A percentile compares a stretch with the other conserved stretches of the same genome.
These are phyloP conservation scores for Drosophila littoralis DNA, from an alignment of 1,140 invertebrate species.

Conservation along the genomic window DNA sequence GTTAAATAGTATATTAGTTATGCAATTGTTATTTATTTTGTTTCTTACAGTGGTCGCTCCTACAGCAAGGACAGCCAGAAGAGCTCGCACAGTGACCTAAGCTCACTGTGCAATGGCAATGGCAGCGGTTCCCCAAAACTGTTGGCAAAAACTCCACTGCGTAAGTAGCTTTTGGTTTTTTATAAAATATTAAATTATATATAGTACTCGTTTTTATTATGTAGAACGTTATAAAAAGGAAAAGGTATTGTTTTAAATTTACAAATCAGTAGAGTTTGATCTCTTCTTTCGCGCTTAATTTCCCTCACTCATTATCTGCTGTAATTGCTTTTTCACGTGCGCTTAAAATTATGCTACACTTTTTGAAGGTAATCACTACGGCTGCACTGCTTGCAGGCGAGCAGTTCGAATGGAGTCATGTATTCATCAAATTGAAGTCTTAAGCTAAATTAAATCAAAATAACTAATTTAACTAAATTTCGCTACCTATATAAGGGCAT, in stretches of 20 bases:
- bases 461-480: no score
- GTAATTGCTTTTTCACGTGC: background rate
- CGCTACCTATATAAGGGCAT: no score
- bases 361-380: no score
- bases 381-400: conserved; percentile 13
- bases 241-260: no score
- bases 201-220: no score
- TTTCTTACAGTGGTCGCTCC: conserved; percentile 76
- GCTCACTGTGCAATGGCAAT: conserved; percentile 55
- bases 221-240: no score
- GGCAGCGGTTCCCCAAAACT: conserved; percentile 70
- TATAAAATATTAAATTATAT: background rate
- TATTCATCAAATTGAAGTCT: background rate
- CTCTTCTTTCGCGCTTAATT: no score
- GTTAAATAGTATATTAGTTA: conserved; percentile 11
- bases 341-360: conserved; percentile 38
- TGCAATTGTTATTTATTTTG: background rate
- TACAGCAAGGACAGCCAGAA: conserved; percentile 84
- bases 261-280: no score
- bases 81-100: conserved; percentile 83
- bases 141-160: conserved; percentile 78
- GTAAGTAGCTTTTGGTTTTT: conserved; percentile 56
- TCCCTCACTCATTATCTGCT: no score
- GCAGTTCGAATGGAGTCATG: background rate
- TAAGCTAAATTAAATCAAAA: no score